phyloP scores from a whole-genome alignment of 2,113 vertebrate species.

The Solenodon paradoxus region DNA sequence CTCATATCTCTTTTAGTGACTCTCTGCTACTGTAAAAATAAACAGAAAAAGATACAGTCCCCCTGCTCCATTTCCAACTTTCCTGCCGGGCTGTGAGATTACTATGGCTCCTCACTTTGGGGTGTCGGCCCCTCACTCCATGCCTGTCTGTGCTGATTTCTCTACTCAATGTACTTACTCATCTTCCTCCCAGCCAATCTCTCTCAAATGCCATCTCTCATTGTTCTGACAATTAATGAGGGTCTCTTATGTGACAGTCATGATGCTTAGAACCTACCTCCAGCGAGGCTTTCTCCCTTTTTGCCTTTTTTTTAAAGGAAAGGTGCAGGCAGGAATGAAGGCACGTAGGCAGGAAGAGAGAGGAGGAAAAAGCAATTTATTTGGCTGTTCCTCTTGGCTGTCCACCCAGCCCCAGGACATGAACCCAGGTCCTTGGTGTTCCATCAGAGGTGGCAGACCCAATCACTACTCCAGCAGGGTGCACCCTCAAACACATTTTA shows the following conservation, averaged over 20 bases:
- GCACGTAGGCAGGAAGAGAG: too few relatives aligned
- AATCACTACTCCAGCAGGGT: too few relatives aligned
- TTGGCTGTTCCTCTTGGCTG: too few relatives aligned
- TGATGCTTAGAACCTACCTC: background rate
- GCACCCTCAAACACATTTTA: background rate
- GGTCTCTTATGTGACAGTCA: background rate
- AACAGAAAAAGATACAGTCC: too few relatives aligned
- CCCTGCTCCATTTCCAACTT: background rate
- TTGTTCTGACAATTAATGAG: background rate
- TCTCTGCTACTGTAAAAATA: background rate
- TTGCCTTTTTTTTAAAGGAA: background rate
- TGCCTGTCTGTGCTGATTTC: background rate
- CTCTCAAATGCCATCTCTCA: background rate
- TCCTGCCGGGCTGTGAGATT: accelerated
- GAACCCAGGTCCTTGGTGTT: too few relatives aligned
- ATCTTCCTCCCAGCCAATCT: background rate
- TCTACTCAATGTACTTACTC: background rate
- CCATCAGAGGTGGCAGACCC: too few relatives aligned
- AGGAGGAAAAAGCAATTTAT: too few relatives aligned
- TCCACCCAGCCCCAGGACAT: too few relatives aligned
- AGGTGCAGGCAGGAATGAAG: too few relatives aligned
- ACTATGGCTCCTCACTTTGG: accelerated
- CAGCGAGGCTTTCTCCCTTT: background rate
- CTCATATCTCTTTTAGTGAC: too few relatives aligned
- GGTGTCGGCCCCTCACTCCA: accelerated